Evolutionary conservation across 2,113 vertebrate species (phyloP).

Genomic region (Micromys minutus): DNA sequence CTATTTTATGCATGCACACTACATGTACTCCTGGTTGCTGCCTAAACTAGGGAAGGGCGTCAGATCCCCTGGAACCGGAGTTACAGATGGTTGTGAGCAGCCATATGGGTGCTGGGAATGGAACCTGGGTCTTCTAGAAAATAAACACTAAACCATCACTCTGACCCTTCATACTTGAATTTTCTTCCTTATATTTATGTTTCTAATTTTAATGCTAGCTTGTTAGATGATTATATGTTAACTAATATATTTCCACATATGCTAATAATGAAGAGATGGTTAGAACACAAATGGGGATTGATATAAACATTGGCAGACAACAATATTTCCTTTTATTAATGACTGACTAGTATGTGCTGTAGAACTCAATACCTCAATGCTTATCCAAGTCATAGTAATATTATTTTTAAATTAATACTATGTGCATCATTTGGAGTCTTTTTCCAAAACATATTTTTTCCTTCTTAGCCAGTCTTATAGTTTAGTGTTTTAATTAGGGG

Average conservation of each 20-base stretch:
- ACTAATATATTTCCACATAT: background rate
- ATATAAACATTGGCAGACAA: background rate
- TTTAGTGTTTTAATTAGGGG: background rate
- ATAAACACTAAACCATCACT: background rate
- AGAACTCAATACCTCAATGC: conserved; percentile 18
- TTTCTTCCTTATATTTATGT: background rate
- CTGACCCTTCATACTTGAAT: background rate
- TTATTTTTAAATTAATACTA: background rate
- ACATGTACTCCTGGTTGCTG: background rate
- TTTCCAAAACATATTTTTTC: background rate
- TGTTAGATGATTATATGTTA: background rate
- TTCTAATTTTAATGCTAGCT: background rate
- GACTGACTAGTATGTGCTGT: background rate
- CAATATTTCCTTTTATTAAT: background rate
- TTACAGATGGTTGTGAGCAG: background rate
- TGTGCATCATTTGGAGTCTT: background rate
- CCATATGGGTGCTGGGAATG: background rate
- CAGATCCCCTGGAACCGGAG: background rate
- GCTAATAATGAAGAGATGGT: background rate
- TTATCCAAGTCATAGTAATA: background rate
- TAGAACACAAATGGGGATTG: background rate
- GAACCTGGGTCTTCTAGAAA: background rate
- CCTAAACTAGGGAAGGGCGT: background rate
- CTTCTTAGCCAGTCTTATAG: background rate
- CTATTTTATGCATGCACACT: background rate